Percentiles rank a stretch among this genome's conserved stretches.
These are phyloP conservation scores for Congeria kusceri DNA, from an alignment of 2,888 invertebrate genomes.

Conservation along the genomic window DNA sequence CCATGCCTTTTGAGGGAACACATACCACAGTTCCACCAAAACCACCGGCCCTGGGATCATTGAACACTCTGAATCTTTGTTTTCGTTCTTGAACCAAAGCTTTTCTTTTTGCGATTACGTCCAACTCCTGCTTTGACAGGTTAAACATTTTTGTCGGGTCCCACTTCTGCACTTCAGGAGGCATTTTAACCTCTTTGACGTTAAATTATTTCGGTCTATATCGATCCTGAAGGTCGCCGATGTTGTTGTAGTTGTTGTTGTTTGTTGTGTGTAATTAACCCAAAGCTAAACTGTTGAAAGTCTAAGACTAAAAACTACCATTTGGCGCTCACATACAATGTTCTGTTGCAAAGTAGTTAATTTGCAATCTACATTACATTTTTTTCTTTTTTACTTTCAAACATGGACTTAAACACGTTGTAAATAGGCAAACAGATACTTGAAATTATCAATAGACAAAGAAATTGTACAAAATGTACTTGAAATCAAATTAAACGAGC, in stretches of 20 bases:
- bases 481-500: no score
- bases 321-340: no score
- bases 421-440: no score
- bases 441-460: no score
- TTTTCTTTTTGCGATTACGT: constrained; percentile 23
- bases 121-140: constrained; percentile 16
- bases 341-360: no score
- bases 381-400: no score
- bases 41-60: constrained; percentile 19
- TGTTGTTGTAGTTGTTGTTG: neutral
- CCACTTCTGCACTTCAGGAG: constrained; percentile 10
- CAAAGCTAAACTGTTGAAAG: neutral
- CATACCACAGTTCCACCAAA: constrained; percentile 37
- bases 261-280: neutral
- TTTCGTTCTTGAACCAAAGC: constrained; percentile 25
- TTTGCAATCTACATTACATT: no score
- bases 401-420: no score
- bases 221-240: neutral
- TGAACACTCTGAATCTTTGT: constrained; percentile 25
- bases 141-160: constrained; percentile 37
- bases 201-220: neutral
- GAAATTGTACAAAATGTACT: no score
- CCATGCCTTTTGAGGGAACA: no score
- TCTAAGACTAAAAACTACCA: no score
- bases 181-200: neutral